Evolutionary conservation across 2,888 invertebrate species (phyloP).

Genomic region (Scaeva pyrastri): DNA sequence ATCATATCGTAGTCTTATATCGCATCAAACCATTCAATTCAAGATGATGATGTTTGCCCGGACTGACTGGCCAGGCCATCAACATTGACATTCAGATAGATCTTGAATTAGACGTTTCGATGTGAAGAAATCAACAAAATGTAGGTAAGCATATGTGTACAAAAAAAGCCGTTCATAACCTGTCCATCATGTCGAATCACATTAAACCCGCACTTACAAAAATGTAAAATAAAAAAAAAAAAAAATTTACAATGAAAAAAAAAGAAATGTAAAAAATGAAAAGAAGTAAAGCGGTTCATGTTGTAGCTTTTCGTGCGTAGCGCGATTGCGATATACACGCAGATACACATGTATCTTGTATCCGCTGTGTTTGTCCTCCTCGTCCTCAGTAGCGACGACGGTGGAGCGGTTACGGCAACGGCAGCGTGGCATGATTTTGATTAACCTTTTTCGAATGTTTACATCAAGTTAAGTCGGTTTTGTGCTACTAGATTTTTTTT

Average conservation of each 20-base stretch:
- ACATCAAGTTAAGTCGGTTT: slow-evolving; percentile 55
- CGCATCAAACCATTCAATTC: slow-evolving; percentile 63
- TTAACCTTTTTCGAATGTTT: slow-evolving; percentile 74
- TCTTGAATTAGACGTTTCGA: slow-evolving; percentile 53
- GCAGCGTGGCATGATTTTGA: slow-evolving; percentile 68
- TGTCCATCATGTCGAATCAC: slow-evolving; percentile 74
- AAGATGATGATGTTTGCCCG: slow-evolving; percentile 17
- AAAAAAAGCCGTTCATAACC: slow-evolving; percentile 67
- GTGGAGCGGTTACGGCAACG: no score
- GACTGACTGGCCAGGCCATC: slow-evolving; percentile 46
- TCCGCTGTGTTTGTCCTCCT: slow-evolving; percentile 34
- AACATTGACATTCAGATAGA: slow-evolving; percentile 74
- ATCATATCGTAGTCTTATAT: not conserved
- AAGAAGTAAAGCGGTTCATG: slow-evolving; percentile 60
- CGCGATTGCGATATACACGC: slow-evolving; percentile 72
- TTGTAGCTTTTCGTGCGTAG: slow-evolving; percentile 75
- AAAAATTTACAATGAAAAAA: slow-evolving; percentile 25
- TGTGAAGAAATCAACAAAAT: slow-evolving; percentile 27
- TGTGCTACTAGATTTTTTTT: slow-evolving; percentile 19
- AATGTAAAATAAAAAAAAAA: slow-evolving; percentile 9
- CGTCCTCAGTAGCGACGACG: slow-evolving; percentile 32
- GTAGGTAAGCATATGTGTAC: not conserved
- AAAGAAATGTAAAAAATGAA: slow-evolving; percentile 28
- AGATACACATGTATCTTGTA: slow-evolving; percentile 72
- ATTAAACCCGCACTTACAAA: slow-evolving; percentile 67